Base-by-base conservation (phyloP, 1,140 invertebrate genomes). In the Brachionus angularis region DNA sequence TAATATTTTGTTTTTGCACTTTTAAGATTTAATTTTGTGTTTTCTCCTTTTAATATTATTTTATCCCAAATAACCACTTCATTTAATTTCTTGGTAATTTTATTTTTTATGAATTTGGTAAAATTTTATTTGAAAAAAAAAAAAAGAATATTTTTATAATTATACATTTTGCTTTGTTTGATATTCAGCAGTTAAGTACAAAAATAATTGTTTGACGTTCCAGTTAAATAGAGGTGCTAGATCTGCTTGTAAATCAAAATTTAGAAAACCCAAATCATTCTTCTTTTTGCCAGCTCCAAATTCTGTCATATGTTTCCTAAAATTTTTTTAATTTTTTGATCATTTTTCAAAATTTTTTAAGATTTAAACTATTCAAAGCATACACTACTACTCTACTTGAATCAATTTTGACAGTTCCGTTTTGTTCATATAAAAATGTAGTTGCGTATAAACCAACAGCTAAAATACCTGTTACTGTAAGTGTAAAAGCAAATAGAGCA, bases 1-100 rank as follows among this genome's bases (percentile, higher is more conserved):
- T 98, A 98, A 83, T 98, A 99, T 80, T 98, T 97, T 2, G 92
- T 93, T 78, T 96, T 92, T 84, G 94, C 88, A 78, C 92, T 93
- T 79, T 92, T 91, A 74, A 93, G 91, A 76, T 94, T 89, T 36
- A 98, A 78, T 16, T 90, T 83, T 31, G 93, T 87, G 84, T 93
- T 92, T 79, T 98, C 91, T 55, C 91, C 92, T 77, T 96, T 86
- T 64, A 89, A 82, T 72, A 98, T 91, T 74, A 98, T 98, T 84
- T 97, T 96, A 80, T 99, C 96, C 96, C 96, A 99, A 2, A 99
- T 82, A 4, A 98, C 91, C 75, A 98, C 91, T 73, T 85, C 83
- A 74, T 85, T 85, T 12, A 84, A 69, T 50, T 73, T 73, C 88
- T 91, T 83, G 72, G 72, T 58, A 75, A 73, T n/a, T n/a, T n/a